These are phyloP conservation scores for Scotopteryx bipunctaria DNA, from an alignment of 2,888 invertebrate species.

Conservation along the genomic window DNA sequence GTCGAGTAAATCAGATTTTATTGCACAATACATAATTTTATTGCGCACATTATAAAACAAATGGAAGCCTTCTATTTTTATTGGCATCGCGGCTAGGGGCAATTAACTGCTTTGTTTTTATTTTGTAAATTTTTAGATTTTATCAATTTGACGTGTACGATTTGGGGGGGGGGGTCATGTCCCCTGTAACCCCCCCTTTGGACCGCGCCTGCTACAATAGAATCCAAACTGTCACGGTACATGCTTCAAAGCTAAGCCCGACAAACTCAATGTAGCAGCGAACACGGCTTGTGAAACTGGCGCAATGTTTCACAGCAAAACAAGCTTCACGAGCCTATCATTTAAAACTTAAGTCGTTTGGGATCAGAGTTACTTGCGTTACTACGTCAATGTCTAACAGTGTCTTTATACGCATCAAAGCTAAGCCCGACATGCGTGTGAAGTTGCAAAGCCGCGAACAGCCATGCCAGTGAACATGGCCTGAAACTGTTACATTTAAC, in stretches of 20 bases:
- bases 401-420: neutral
- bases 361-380: conserved; percentile 10
- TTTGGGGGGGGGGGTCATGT: too few relatives aligned
- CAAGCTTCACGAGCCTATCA: conserved; percentile 6
- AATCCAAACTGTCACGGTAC: conserved; percentile 5
- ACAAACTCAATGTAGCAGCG: conserved; percentile 3
- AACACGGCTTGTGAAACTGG: conserved; percentile 8
- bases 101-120: too few relatives aligned
- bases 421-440: neutral
- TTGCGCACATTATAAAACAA: too few relatives aligned
- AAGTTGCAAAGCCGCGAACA: conserved; percentile 2
- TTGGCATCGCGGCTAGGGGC: too few relatives aligned
- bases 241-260: conserved; percentile 8
- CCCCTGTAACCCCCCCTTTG: too few relatives aligned
- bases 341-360: conserved; percentile 10
- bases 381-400: conserved; percentile 1
- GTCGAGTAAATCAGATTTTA: too few relatives aligned
- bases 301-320: neutral
- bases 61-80: too few relatives aligned
- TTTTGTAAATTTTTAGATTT: too few relatives aligned
- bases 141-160: too few relatives aligned
- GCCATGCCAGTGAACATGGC: neutral
- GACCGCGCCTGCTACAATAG: too few relatives aligned
- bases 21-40: too few relatives aligned
- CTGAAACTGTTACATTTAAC: neutral